Percentiles rank a stretch among this genome's conserved stretches.
Conservation (phyloP, 2,888 invertebrate species). For the Amblyteles armatorius region DNA sequence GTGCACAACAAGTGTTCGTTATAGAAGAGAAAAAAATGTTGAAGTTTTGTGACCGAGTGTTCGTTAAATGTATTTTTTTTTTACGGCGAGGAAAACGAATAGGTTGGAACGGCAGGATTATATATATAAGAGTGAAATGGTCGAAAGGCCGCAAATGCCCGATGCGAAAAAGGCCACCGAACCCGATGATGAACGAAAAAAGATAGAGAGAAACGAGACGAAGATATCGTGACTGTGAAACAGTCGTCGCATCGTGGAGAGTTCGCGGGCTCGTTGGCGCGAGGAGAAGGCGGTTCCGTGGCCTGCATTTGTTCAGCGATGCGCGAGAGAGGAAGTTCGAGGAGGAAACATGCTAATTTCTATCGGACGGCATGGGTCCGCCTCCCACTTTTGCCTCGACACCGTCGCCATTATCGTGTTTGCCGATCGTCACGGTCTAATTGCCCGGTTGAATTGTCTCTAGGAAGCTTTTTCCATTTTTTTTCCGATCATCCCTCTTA, state of each 20-base stretch:
- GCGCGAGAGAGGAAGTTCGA: conserved; percentile 75
- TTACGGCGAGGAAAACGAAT: no score
- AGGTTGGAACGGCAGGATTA: neutral
- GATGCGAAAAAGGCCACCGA: conserved; percentile 19
- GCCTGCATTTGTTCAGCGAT: conserved; percentile 74
- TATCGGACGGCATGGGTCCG: conserved; percentile 65
- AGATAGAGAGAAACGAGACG: neutral
- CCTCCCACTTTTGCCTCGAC: conserved; percentile 62
- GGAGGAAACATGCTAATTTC: conserved; percentile 76
- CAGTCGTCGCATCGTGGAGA: conserved; percentile 25
- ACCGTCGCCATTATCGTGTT: conserved; percentile 69
- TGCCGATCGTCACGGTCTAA: conserved; percentile 73
- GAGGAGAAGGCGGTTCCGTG: conserved; percentile 73
- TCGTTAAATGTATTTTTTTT: neutral
- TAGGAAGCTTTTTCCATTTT: conserved; percentile 37
- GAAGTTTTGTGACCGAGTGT: neutral
- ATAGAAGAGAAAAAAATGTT: neutral
- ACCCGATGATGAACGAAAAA: conserved; percentile 6
- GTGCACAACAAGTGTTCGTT: no score
- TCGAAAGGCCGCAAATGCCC: neutral
- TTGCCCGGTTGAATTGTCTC: conserved; percentile 65
- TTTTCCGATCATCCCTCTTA: conserved; percentile 51
- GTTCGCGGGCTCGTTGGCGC: conserved; percentile 58
- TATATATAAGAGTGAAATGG: neutral
- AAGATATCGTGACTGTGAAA: conserved; percentile 17